Percentiles rank a stretch among this genome's conserved stretches.
These are phyloP conservation scores for Geotrypetes seraphini DNA, from an alignment of 2,797 vertebrate species.

Conservation along the genomic window DNA sequence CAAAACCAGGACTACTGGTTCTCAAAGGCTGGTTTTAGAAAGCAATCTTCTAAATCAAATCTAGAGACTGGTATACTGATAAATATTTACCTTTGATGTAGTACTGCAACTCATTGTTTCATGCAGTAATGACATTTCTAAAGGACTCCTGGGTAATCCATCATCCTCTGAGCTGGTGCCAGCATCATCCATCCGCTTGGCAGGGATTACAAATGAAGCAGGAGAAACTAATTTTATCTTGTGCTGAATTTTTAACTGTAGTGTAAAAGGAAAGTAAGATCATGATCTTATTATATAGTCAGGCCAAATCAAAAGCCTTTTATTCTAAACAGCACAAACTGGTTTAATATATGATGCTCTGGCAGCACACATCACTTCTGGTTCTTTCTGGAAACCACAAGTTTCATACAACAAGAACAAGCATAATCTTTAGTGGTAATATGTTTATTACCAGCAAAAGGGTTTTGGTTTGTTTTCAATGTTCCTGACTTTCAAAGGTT, in stretches of 20 bases:
- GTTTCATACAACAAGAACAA: too few species aligned
- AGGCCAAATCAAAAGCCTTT: not conserved
- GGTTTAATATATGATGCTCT: too few species aligned
- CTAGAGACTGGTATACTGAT: too few species aligned
- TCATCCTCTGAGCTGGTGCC: conserved; percentile 67
- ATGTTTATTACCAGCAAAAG: too few species aligned
- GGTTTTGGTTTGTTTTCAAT: too few species aligned
- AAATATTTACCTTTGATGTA: conserved; percentile 55
- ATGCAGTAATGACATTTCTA: conserved; percentile 52
- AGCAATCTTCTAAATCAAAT: too few species aligned
- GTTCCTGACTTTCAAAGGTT: too few species aligned
- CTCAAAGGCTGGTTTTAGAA: too few species aligned
- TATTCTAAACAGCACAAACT: too few species aligned
- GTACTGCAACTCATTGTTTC: conserved; percentile 32
- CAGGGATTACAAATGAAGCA: conserved; percentile 49
- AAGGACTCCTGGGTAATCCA: conserved; percentile 55
- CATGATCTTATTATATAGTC: not conserved
- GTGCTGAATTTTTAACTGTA: conserved; percentile 79
- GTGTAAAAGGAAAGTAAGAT: conserved; percentile 12
- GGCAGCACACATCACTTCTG: not conserved
- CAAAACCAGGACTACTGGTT: too few species aligned
- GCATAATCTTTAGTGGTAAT: too few species aligned
- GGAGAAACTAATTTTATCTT: conserved; percentile 77
- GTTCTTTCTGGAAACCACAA: not conserved
- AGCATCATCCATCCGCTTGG: conserved; percentile 56